Base-by-base conservation (phyloP, 2,797 vertebrate species). In the Hylomyscus alleni region DNA sequence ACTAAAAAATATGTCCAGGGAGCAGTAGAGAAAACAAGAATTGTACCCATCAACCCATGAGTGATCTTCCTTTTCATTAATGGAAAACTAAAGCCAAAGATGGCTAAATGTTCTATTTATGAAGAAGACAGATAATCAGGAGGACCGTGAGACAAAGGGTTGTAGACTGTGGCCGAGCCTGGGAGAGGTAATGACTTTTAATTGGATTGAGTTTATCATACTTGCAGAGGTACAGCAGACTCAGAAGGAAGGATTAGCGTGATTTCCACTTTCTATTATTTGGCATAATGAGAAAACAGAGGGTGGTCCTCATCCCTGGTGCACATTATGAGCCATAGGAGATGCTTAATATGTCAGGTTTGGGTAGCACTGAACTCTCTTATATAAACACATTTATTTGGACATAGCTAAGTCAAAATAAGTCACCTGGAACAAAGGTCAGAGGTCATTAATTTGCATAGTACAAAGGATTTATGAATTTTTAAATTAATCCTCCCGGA, bases 191-290 rank as follows among this genome's bases (percentile, higher is more conserved):
- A 99, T 98, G 98, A 98, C 98, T 99, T 99, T 99, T 99, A 99
- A 99, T 99, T 99, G 98, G 98, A 99, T 98, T 99, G 98, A 98
- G 98, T 99, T 99, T 99, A 99, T 99, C 98, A 97, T 98, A 98
- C 98, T 99, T 98, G 98, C 98, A 98, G 98, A 98, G 97, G 98
- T 98, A 98, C 95, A 58, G 98, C 98, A 98, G 98, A 98, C 98
- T 94, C 96, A 99, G 98, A 98, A 98, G 98, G 98, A 98, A 98
- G 98, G 98, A 99, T 99, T 99, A 99, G 98, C 98, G 98, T 99
- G 98, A 99, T 98, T 99, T 99, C 98, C 98, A 99, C 98, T 98
- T 99, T 98, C 98, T 98, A 98, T 99, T 99, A 98, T 98, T 99
- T 98, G 98, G 97, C 98, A 98, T 99, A 99, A 99, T 99, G 98